These are phyloP conservation scores for Cephus pulcher DNA, from an alignment of 2,888 invertebrate genomes.

Conservation along the genomic window DNA sequence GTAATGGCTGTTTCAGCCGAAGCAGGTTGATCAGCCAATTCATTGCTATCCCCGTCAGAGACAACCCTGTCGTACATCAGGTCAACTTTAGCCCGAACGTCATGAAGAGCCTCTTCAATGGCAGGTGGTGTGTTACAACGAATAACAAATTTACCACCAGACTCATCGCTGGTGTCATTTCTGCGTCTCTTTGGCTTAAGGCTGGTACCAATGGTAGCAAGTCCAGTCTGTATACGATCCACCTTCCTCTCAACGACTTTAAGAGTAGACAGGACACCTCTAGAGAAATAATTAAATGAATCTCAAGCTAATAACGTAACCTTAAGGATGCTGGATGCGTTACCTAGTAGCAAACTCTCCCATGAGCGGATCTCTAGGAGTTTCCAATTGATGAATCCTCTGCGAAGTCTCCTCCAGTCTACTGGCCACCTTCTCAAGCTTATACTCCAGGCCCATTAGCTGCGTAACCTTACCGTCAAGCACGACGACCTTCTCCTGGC, in stretches of 20 bases:
- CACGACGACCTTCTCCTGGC: slow-evolving; percentile 60
- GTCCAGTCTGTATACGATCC: slow-evolving; percentile 43
- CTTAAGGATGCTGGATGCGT: not conserved
- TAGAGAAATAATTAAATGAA: not conserved
- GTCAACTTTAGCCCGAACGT: slow-evolving; percentile 65
- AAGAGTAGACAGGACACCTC: slow-evolving; percentile 63
- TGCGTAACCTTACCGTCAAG: slow-evolving; percentile 59
- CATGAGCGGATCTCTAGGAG: slow-evolving; percentile 49
- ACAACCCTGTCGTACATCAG: slow-evolving; percentile 60
- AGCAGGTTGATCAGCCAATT: slow-evolving; percentile 17
- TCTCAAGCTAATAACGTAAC: not conserved
- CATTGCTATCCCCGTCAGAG: slow-evolving; percentile 17
- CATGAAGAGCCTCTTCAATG: slow-evolving; percentile 60
- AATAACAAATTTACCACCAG: slow-evolving; percentile 47
- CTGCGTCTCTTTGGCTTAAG: slow-evolving; percentile 24
- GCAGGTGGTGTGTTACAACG: slow-evolving; percentile 57
- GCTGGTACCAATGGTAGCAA: slow-evolving; percentile 14
- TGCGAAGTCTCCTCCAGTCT: slow-evolving; percentile 61
- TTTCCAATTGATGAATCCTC: slow-evolving; percentile 25
- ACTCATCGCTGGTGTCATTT: slow-evolving; percentile 34
- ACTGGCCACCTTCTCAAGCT: slow-evolving; percentile 61
- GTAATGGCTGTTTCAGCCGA: slow-evolving; percentile 12
- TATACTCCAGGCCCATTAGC: slow-evolving; percentile 62
- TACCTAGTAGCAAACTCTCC: slow-evolving; percentile 59
- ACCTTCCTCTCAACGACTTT: slow-evolving; percentile 62